phyloP scores from a whole-genome alignment of 1,140 invertebrate genomes.

The Harlomillsia oculata region DNA sequence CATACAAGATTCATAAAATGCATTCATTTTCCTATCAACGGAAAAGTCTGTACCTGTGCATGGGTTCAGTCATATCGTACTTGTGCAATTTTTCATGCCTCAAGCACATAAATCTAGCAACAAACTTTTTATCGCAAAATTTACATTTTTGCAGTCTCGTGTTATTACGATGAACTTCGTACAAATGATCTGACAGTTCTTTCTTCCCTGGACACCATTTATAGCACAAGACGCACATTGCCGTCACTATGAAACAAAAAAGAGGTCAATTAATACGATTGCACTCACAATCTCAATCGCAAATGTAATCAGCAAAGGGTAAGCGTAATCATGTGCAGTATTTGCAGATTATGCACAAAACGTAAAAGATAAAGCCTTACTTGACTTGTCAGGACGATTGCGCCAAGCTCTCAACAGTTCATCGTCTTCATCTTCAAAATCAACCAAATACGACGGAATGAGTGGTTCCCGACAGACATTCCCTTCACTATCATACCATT shows the following conservation, averaged over 20 bases:
- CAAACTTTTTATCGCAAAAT: slow-evolving; percentile 17
- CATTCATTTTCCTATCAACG: background rate
- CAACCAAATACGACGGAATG: background rate
- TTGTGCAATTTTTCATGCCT: slow-evolving; percentile 26
- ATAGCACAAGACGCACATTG: slow-evolving; percentile 29
- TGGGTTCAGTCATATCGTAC: slow-evolving; percentile 18
- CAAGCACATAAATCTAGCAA: slow-evolving; percentile 17
- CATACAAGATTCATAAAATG: too few species aligned
- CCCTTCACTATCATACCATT: background rate
- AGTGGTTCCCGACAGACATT: background rate
- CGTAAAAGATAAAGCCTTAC: slow-evolving; percentile 12
- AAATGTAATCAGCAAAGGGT: too few species aligned
- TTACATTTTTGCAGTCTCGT: slow-evolving; percentile 19
- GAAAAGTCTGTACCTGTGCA: slow-evolving; percentile 10
- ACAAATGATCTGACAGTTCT: slow-evolving; percentile 16
- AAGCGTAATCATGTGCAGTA: background rate
- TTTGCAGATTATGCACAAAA: background rate
- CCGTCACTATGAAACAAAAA: slow-evolving; percentile 15
- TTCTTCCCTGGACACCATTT: slow-evolving; percentile 11
- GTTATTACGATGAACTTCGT: slow-evolving; percentile 11
- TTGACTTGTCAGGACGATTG: slow-evolving; percentile 6
- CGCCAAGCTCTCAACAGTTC: slow-evolving; percentile 21
- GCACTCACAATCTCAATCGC: background rate
- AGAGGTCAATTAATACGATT: background rate
- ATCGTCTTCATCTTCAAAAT: slow-evolving; percentile 21